These are phyloP conservation scores for Himalopsyche anomala DNA, from an alignment of 2,888 invertebrate species.

Conservation along the genomic window DNA sequence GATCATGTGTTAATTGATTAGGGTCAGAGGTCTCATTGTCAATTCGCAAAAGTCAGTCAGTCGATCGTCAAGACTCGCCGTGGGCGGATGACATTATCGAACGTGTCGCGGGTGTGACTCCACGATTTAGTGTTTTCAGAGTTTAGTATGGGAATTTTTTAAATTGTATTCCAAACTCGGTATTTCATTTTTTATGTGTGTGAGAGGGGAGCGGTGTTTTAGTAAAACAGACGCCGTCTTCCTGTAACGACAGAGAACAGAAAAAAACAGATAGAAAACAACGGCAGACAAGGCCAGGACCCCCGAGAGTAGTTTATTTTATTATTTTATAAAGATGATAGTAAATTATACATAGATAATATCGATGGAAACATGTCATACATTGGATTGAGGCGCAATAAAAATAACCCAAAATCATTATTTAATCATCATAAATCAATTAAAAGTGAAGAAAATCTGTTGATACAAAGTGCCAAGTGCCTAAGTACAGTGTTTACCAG, in stretches of 20 bases:
- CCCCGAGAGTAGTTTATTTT: slow-evolving; percentile 16
- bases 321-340: slow-evolving; percentile 3
- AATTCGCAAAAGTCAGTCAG: slow-evolving; percentile 31
- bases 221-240: slow-evolving; percentile 80
- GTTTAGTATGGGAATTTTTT: slow-evolving; percentile 3
- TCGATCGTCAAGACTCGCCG: slow-evolving; percentile 24
- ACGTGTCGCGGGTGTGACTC: background rate
- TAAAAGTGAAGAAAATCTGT: too few relatives aligned
- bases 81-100: slow-evolving; percentile 14
- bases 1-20: slow-evolving; percentile 23
- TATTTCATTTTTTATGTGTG: slow-evolving; percentile 31
- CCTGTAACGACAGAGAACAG: slow-evolving; percentile 78
- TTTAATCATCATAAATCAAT: too few relatives aligned
- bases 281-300: slow-evolving; percentile 33
- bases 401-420: too few relatives aligned
- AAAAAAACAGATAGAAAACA: slow-evolving; percentile 67
- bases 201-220: slow-evolving; percentile 68
- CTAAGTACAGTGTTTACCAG: too few relatives aligned
- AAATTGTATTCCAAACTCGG: slow-evolving; percentile 37
- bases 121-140: slow-evolving; percentile 3
- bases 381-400: too few relatives aligned
- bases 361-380: slow-evolving; percentile 5
- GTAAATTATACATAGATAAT: background rate
- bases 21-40: slow-evolving; percentile 31
- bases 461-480: too few relatives aligned